phyloP scores from a whole-genome alignment of 1,140 invertebrate species.

The Aphidius gifuensis region DNA sequence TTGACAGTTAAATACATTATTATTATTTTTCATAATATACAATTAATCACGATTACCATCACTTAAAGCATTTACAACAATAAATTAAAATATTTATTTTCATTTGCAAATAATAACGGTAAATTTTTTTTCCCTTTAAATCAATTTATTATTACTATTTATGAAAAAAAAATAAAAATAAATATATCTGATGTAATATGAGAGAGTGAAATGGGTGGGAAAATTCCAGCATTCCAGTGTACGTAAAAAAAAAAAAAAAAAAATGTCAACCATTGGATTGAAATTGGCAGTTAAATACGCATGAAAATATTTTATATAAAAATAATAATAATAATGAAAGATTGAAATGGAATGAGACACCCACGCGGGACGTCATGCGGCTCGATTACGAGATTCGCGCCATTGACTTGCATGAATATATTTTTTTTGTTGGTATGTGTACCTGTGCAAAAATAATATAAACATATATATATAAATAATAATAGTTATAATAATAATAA shows the following conservation, averaged over 20 bases:
- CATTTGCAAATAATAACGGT: too few relatives aligned
- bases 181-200: too few relatives aligned
- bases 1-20: too few relatives aligned
- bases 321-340: slow-evolving; percentile 13
- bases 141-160: too few relatives aligned
- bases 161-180: too few relatives aligned
- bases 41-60: too few relatives aligned
- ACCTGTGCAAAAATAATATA: background rate
- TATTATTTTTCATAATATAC: too few relatives aligned
- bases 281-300: background rate
- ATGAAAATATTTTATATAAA: background rate
- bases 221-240: too few relatives aligned
- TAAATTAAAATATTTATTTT: too few relatives aligned
- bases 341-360: slow-evolving; percentile 21
- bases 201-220: too few relatives aligned
- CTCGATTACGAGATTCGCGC: slow-evolving; percentile 26
- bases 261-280: background rate
- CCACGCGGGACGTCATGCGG: slow-evolving; percentile 24
- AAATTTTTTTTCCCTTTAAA: too few relatives aligned
- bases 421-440: background rate
- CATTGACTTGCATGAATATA: slow-evolving; percentile 17
- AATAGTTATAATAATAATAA: slow-evolving; percentile 5
- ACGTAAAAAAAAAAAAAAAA: background rate
- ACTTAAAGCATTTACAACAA: too few relatives aligned
- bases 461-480: slow-evolving; percentile 2